A percentile compares a stretch with the other conserved stretches of the same genome.
Evolutionary conservation across 1,140 invertebrate species (phyloP).

Genomic region (Lepidotrigona ventralis): DNA sequence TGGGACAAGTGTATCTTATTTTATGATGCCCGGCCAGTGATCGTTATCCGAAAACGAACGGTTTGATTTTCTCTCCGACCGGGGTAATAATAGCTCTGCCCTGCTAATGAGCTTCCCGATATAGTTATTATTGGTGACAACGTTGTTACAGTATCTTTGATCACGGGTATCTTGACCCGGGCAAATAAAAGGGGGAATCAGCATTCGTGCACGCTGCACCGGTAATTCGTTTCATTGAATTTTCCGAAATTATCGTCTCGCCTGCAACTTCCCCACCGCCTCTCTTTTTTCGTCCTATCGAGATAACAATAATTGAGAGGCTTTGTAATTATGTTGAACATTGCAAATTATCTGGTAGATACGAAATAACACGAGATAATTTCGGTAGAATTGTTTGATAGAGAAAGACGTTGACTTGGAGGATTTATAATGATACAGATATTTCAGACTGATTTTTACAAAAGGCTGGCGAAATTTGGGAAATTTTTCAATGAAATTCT

Average conservation of each 20-base stretch:
- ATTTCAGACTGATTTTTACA: no score
- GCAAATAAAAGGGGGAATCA: not conserved
- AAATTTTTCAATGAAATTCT: no score
- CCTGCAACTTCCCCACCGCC: not conserved
- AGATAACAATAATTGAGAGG: not conserved
- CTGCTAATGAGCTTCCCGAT: constrained; percentile 25
- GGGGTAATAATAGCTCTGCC: constrained; percentile 27
- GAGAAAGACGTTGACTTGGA: not conserved
- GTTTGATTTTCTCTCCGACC: not conserved
- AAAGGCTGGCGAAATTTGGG: no score
- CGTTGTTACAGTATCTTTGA: not conserved
- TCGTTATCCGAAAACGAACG: constrained; percentile 27
- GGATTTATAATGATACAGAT: no score
- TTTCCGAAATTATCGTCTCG: not conserved
- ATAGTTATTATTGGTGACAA: constrained; percentile 18
- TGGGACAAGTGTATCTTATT: constrained; percentile 11
- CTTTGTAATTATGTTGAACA: not conserved
- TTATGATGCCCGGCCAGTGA: not conserved
- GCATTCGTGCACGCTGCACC: not conserved
- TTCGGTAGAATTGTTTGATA: no score
- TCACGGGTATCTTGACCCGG: not conserved
- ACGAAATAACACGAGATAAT: not conserved
- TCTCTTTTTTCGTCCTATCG: no score
- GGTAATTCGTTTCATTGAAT: not conserved
- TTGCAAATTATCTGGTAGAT: not conserved